These are phyloP conservation scores for Sphaerophoria taeniata DNA, from an alignment of 2,888 invertebrate species.

Conservation along the genomic window DNA sequence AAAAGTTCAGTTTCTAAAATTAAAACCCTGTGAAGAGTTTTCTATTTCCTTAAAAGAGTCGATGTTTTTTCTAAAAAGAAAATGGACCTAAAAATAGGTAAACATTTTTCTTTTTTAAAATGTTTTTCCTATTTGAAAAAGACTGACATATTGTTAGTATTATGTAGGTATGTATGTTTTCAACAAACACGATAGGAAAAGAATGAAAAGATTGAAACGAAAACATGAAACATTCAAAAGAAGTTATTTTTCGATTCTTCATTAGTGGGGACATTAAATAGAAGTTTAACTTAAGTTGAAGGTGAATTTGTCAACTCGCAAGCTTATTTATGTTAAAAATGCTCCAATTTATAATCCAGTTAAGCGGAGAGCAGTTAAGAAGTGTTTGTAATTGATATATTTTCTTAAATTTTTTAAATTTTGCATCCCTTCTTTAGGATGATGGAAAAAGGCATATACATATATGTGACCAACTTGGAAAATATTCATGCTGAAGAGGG, in stretches of 20 bases:
- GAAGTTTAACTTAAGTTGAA: neutral
- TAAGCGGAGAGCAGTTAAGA: constrained; percentile 15
- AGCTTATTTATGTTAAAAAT: no score
- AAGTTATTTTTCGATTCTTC: neutral
- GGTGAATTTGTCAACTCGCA: neutral
- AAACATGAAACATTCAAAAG: constrained; percentile 13
- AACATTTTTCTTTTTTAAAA: no score
- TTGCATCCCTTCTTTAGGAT: constrained; percentile 1
- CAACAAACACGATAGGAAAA: neutral
- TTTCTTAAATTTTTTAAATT: constrained; percentile 12
- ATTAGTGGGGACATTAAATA: constrained; percentile 5
- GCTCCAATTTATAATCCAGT: neutral
- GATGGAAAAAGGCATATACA: constrained; percentile 1
- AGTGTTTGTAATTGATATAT: constrained; percentile 12
- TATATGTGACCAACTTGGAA: constrained; percentile 1
- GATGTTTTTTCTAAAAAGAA: no score
- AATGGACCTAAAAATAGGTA: no score
- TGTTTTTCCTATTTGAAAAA: neutral
- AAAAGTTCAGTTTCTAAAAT: no score
- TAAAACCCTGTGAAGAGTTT: no score
- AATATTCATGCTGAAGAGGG: constrained; percentile 8
- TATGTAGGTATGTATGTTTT: no score
- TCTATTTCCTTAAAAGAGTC: no score
- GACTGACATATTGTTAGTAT: no score
- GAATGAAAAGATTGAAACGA: constrained; percentile 9